phyloP scores from a whole-genome alignment of 2,797 vertebrate genomes.

The Manis pentadactyla region DNA sequence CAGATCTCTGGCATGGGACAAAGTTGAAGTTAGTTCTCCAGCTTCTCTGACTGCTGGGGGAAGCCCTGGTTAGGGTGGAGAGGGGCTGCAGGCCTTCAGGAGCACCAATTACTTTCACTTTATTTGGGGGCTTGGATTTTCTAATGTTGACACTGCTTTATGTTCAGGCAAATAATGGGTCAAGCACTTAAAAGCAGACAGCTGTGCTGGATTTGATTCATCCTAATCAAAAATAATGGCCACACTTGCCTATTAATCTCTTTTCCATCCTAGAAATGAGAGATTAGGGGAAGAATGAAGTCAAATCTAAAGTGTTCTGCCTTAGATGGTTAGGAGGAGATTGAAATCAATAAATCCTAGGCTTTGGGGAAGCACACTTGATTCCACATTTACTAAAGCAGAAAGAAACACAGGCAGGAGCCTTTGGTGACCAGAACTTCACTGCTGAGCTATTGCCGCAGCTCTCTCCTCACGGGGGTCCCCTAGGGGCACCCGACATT shows the following conservation, averaged over 20 bases:
- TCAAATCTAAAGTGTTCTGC: conserved; percentile 53
- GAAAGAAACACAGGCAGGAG: neutral
- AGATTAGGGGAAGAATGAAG: conserved; percentile 42
- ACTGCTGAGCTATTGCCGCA: neutral
- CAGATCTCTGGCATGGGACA: neutral
- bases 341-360: conserved; percentile 48
- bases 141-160: conserved; percentile 57
- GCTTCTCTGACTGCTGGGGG: neutral
- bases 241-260: conserved; percentile 59
- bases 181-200: conserved; percentile 53
- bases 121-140: neutral
- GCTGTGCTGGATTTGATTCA: conserved; percentile 62
- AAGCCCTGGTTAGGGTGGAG: neutral
- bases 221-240: conserved; percentile 61
- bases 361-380: conserved; percentile 25
- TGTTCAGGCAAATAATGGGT: neutral
- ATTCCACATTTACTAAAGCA: conserved; percentile 52
- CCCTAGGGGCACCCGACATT: neutral
- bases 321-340: neutral
- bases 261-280: conserved; percentile 58
- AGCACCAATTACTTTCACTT: conserved; percentile 12
- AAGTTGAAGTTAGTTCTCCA: neutral
- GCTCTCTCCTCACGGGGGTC: neutral
- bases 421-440: neutral
- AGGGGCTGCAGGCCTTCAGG: neutral